Evolutionary conservation across 2,797 vertebrate species (phyloP).

Genomic region (Knipowitschia caucasica): DNA sequence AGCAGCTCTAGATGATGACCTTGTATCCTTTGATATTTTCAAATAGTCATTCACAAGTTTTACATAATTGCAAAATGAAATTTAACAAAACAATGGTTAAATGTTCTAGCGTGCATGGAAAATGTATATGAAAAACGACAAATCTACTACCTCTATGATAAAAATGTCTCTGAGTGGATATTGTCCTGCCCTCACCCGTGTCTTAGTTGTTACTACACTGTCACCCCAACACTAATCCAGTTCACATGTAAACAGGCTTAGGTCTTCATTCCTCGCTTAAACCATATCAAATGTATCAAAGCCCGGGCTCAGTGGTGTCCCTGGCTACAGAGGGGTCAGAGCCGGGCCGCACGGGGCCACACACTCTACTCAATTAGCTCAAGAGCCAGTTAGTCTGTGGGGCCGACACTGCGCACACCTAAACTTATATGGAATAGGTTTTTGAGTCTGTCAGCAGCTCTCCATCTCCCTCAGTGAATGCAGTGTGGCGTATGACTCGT

Average conservation of each 20-base stretch:
- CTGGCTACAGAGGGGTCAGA: constrained; percentile 72
- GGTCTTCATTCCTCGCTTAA: constrained; percentile 82
- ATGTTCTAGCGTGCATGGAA: too few relatives aligned
- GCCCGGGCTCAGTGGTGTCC: constrained; percentile 81
- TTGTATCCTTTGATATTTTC: too few relatives aligned
- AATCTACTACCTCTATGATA: too few relatives aligned
- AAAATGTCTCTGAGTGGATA: constrained; percentile 12
- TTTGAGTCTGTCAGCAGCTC: constrained; percentile 28
- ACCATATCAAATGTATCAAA: constrained; percentile 96
- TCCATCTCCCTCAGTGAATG: constrained; percentile 34
- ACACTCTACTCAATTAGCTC: constrained; percentile 79
- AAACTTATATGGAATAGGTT: constrained; percentile 27
- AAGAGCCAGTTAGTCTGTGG: constrained; percentile 77
- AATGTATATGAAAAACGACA: too few relatives aligned
- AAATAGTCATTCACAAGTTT: too few relatives aligned
- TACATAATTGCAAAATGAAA: too few relatives aligned
- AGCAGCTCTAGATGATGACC: too few relatives aligned
- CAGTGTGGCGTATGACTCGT: constrained; percentile 23
- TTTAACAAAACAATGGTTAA: too few relatives aligned
- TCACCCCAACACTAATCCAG: constrained; percentile 80
- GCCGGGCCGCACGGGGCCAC: constrained; percentile 73
- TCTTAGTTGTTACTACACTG: constrained; percentile 55
- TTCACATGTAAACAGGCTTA: constrained; percentile 85
- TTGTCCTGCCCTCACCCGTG: constrained; percentile 33
- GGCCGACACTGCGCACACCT: constrained; percentile 55